Percentiles rank a stretch among this genome's conserved stretches.
Conservation (phyloP, 2,113 vertebrate species). For the Emydura subglobosa region DNA sequence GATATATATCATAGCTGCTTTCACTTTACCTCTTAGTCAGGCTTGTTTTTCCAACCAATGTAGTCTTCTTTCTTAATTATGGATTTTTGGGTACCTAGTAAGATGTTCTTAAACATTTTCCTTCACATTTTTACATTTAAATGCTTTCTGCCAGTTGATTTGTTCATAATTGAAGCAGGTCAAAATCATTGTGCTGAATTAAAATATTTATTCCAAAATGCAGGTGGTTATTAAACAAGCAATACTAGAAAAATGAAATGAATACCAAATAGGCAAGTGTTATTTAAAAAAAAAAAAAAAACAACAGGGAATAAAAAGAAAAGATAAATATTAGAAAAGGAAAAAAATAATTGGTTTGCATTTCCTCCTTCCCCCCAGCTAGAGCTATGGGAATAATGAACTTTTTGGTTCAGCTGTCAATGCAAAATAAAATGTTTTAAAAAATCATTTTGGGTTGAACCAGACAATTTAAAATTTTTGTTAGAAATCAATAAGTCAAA, state of each 20-base stretch:
- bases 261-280: neutral
- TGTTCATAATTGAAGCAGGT: neutral
- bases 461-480: no score
- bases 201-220: neutral
- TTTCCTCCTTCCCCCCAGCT: neutral
- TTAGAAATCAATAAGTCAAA: neutral
- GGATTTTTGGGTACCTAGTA: neutral
- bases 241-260: neutral
- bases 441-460: neutral
- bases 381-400: neutral
- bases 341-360: neutral
- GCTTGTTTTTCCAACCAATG: neutral
- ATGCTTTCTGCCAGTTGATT: neutral
- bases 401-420: no score
- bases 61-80: neutral
- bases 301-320: neutral
- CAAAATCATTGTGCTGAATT: neutral
- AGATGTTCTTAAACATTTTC: neutral
- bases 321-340: neutral
- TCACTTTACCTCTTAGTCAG: neutral
- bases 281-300: neutral
- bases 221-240: neutral
- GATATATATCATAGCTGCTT: neutral
- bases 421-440: no score
- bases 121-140: neutral